Evolutionary conservation across 2,888 invertebrate genomes (phyloP).

Genomic region (Chloroclystis v-ata): DNA sequence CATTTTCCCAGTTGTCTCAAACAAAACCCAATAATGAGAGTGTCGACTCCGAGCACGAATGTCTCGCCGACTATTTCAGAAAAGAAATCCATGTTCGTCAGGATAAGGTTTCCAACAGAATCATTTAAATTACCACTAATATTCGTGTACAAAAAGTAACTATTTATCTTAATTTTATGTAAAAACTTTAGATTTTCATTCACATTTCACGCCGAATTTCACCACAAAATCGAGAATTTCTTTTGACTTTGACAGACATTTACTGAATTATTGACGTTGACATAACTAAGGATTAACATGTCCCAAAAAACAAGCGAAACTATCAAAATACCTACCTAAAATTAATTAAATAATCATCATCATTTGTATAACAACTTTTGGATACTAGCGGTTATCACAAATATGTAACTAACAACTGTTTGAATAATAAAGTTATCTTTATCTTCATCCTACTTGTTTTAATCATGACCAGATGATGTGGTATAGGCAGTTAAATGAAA

Average conservation of each 20-base stretch:
- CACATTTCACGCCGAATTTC: slow-evolving; percentile 9
- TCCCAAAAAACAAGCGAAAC: no score
- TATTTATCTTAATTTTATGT: slow-evolving; percentile 20
- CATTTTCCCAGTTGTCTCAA: slow-evolving; percentile 85
- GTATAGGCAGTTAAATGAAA: no score
- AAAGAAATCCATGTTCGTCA: slow-evolving; percentile 79
- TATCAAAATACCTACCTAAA: no score
- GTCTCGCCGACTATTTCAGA: slow-evolving; percentile 81
- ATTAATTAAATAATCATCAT: no score
- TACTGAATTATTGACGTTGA: no score
- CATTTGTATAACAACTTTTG: no score
- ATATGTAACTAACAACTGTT: no score
- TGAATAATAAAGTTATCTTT: no score
- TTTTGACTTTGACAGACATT: background rate
- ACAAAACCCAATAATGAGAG: slow-evolving; percentile 85
- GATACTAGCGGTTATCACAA: no score
- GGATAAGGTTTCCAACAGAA: background rate
- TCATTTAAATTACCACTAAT: background rate
- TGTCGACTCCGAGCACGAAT: slow-evolving; percentile 85
- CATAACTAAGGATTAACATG: no score
- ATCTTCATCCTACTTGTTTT: no score
- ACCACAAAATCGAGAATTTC: background rate
- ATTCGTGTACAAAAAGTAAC: background rate
- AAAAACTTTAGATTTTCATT: slow-evolving; percentile 7
- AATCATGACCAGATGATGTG: no score